Conservation (phyloP, 2,888 invertebrate species). For the Netelia fuscicornis region DNA sequence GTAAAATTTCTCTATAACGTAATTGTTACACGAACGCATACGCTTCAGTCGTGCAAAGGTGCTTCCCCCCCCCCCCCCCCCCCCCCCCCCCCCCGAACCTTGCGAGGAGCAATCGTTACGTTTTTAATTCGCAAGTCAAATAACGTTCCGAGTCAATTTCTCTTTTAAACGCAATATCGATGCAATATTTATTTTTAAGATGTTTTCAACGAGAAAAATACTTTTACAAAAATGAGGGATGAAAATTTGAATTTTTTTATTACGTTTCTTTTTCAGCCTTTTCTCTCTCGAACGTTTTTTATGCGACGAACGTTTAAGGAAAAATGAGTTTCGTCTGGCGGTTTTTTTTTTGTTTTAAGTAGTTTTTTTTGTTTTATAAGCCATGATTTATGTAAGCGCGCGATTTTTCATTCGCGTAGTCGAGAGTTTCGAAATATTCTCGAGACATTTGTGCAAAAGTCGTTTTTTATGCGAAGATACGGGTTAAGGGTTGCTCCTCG, state of each 20-base stretch:
- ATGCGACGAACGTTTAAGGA: neutral
- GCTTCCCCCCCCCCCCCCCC: slow-evolving; percentile 63
- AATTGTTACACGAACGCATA: slow-evolving; percentile 78
- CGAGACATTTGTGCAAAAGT: slow-evolving; percentile 21
- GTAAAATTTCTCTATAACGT: slow-evolving; percentile 72
- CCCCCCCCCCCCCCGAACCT: slow-evolving; percentile 54
- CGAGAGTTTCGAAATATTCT: neutral
- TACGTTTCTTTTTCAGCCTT: neutral
- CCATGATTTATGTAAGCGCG: neutral
- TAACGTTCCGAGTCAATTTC: neutral
- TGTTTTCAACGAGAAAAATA: too few species aligned
- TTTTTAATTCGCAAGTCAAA: slow-evolving; percentile 14
- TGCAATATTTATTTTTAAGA: too few species aligned
- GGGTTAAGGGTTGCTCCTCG: slow-evolving; percentile 41
- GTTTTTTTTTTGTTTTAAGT: neutral
- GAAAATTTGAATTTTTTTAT: neutral
- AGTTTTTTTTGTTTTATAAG: slow-evolving; percentile 6
- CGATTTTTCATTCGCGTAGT: neutral
- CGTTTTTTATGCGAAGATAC: neutral
- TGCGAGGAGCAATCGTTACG: slow-evolving; percentile 70
- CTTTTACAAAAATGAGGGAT: neutral
- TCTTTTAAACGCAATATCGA: too few species aligned
- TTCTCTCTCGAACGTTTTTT: neutral
- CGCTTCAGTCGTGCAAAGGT: slow-evolving; percentile 78
- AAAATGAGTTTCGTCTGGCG: neutral